Percentiles rank a stretch among this genome's conserved stretches.
Conservation (phyloP, 2,888 invertebrate species). For the Cyrtodaria siliqua region DNA sequence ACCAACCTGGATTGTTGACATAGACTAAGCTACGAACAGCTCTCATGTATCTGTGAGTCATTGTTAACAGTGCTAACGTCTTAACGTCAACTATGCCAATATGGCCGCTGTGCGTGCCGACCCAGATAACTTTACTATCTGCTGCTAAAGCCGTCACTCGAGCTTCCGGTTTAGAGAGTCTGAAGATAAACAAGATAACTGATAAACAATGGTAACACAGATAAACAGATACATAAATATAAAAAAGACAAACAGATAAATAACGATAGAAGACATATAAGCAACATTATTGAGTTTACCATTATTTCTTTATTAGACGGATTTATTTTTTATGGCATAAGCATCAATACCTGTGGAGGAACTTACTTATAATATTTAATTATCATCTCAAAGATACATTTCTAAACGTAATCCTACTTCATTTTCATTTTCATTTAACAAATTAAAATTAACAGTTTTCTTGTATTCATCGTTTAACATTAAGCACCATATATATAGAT, state of each 20-base stretch:
- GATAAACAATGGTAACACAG: too few relatives aligned
- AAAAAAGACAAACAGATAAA: background rate
- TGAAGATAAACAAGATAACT: constrained; percentile 10
- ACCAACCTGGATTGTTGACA: constrained; percentile 67
- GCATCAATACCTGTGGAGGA: too few relatives aligned
- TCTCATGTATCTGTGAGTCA: constrained; percentile 72
- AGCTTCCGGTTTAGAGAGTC: constrained; percentile 48
- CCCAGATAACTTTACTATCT: constrained; percentile 70
- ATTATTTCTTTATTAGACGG: background rate
- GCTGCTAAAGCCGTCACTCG: constrained; percentile 49
- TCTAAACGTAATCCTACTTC: too few relatives aligned
- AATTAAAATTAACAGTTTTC: too few relatives aligned
- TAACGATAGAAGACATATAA: background rate
- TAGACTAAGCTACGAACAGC: constrained; percentile 74
- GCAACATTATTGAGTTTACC: background rate
- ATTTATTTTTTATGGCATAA: too few relatives aligned
- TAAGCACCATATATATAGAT: too few relatives aligned
- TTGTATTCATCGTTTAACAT: too few relatives aligned
- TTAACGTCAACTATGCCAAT: constrained; percentile 75
- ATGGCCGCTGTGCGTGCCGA: constrained; percentile 81
- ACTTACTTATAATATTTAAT: too few relatives aligned
- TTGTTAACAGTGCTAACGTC: constrained; percentile 63
- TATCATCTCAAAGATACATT: too few relatives aligned
- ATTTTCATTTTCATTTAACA: too few relatives aligned
- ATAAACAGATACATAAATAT: too few relatives aligned